A percentile compares a stretch with the other conserved stretches of the same genome.
Evolutionary conservation across 1,140 invertebrate species (phyloP).

Genomic region (Drosophila ogumai): DNA sequence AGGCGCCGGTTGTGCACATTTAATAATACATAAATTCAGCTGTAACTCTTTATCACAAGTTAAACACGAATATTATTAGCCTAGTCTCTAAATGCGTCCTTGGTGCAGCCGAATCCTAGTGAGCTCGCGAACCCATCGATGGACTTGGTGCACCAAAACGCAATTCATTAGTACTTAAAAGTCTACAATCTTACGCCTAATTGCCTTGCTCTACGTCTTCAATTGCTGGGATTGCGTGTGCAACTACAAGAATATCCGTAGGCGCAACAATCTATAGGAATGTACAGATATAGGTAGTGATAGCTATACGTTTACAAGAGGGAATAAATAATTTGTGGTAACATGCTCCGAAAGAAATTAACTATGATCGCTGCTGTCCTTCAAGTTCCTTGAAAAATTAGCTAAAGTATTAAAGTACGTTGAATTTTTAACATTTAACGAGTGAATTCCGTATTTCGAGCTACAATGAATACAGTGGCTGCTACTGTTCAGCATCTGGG

Average conservation of each 20-base stretch:
- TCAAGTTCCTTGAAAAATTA: slow-evolving; percentile 45
- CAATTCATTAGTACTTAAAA: slow-evolving; percentile 32
- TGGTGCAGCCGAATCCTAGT: slow-evolving; percentile 17
- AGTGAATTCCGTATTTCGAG: slow-evolving; percentile 76
- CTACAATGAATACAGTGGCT: slow-evolving; percentile 32
- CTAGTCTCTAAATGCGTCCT: slow-evolving; percentile 35
- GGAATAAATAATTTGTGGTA: slow-evolving; percentile 77
- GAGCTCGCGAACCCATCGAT: not conserved
- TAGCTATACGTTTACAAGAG: slow-evolving; percentile 25
- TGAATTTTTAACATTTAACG: slow-evolving; percentile 44
- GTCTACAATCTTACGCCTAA: slow-evolving; percentile 33
- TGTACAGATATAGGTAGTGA: slow-evolving; percentile 51
- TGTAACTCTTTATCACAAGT: slow-evolving; percentile 55
- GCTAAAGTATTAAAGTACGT: slow-evolving; percentile 48
- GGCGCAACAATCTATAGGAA: slow-evolving; percentile 61
- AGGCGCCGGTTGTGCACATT: slow-evolving; percentile 13
- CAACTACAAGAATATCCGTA: slow-evolving; percentile 44
- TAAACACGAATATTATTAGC: slow-evolving; percentile 37
- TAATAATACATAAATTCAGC: slow-evolving; percentile 52
- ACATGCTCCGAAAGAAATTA: slow-evolving; percentile 57
- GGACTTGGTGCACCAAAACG: slow-evolving; percentile 34
- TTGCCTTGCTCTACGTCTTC: slow-evolving; percentile 27
- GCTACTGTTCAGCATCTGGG: slow-evolving; percentile 12
- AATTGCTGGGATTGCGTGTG: slow-evolving; percentile 53
- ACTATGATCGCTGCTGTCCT: slow-evolving; percentile 35